Evolutionary conservation across 2,113 vertebrate genomes (phyloP).

Genomic region (Aleadryas rufinucha): DNA sequence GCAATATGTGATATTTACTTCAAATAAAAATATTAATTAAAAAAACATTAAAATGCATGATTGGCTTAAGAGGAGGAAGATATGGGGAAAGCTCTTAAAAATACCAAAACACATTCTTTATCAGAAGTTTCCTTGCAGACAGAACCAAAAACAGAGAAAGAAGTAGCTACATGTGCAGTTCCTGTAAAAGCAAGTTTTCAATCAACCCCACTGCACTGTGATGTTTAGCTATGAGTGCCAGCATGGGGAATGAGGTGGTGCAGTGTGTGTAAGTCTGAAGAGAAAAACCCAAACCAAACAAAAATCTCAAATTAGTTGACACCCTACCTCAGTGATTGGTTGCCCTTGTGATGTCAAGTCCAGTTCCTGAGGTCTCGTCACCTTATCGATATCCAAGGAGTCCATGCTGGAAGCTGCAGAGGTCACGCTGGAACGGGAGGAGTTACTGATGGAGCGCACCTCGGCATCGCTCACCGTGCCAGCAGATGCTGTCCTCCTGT

Average conservation of each 20-base stretch:
- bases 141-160: neutral
- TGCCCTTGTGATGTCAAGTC: slow-evolving; percentile 82
- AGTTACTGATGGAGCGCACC: slow-evolving; percentile 84
- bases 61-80: neutral
- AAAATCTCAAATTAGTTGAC: neutral
- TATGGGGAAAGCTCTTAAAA: neutral
- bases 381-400: slow-evolving; percentile 93
- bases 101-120: neutral
- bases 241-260: neutral
- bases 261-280: neutral
- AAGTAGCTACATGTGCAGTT: neutral
- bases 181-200: neutral
- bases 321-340: slow-evolving; percentile 86
- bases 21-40: neutral
- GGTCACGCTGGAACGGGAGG: slow-evolving; percentile 89
- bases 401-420: slow-evolving; percentile 96
- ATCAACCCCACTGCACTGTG: neutral
- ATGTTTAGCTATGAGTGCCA: neutral
- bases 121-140: neutral
- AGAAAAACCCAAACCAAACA: neutral
- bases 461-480: slow-evolving; percentile 91
- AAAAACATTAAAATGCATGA: neutral
- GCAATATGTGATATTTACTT: neutral
- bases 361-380: slow-evolving; percentile 78
- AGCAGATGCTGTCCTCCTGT: slow-evolving; percentile 88